phyloP scores from a whole-genome alignment of 2,113 vertebrate species.

The Calcarius ornatus region DNA sequence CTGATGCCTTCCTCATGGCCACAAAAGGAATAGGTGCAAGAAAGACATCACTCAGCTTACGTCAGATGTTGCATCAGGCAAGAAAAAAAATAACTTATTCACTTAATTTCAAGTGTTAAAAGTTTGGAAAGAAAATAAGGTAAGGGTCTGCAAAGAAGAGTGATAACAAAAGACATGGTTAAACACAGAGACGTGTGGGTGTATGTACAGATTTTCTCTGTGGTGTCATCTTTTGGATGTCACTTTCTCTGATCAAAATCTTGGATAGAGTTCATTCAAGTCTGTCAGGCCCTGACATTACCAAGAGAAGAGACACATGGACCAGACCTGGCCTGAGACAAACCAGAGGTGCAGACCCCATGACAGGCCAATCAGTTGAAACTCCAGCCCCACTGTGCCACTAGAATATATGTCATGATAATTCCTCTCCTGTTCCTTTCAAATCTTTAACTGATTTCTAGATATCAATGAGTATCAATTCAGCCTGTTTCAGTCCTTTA shows the following conservation, averaged over 20 bases:
- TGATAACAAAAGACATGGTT: neutral
- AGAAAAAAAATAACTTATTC: neutral
- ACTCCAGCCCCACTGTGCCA: neutral
- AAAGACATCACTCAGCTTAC: neutral
- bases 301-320: neutral
- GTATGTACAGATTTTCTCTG: neutral
- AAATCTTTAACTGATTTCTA: neutral
- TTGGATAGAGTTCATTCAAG: neutral
- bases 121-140: neutral
- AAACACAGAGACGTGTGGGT: neutral
- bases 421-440: neutral
- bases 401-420: neutral
- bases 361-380: neutral
- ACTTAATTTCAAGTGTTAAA: neutral
- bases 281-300: too few species aligned
- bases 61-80: neutral
- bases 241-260: neutral
- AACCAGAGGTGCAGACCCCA: neutral
- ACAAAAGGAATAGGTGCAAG: neutral
- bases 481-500: neutral
- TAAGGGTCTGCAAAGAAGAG: neutral
- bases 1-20: neutral
- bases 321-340: neutral
- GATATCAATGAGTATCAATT: neutral
- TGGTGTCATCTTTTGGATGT: neutral